These are phyloP conservation scores for rat (Rattus norvegicus) DNA, from an alignment of 2,113 vertebrate species.

Conservation along the genomic window DNA sequence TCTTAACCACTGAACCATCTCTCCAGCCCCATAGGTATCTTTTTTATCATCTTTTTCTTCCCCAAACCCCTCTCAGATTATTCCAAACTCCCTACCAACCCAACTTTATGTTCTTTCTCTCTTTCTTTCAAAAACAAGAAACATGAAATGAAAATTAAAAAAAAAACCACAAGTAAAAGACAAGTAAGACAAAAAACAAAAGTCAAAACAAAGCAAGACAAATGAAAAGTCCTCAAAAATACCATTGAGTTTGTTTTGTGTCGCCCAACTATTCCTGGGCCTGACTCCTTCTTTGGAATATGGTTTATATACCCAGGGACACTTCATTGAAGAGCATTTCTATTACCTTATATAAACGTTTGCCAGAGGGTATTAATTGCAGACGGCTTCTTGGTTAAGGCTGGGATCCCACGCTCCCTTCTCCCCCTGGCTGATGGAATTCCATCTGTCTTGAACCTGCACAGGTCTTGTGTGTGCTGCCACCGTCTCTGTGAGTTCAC, in stretches of 20 bases:
- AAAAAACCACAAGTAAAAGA: not conserved
- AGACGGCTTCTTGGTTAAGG: not conserved
- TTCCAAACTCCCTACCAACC: not conserved
- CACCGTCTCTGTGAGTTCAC: not conserved
- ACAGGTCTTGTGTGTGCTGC: not conserved
- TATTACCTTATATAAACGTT: not conserved
- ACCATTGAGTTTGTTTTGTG: not conserved
- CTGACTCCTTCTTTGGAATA: not conserved
- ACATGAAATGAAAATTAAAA: not conserved
- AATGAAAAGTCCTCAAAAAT: not conserved
- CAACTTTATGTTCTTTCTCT: not conserved
- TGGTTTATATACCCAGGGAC: not conserved
- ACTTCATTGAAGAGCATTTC: not conserved
- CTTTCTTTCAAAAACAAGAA: not conserved
- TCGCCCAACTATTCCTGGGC: not conserved
- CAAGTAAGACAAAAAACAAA: not conserved
- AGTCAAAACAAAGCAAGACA: not conserved
- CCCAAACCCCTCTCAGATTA: not conserved
- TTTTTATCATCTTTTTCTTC: not conserved
- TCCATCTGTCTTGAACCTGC: not conserved
- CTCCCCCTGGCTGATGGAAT: not conserved
- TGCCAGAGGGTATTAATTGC: not conserved
- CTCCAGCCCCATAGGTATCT: too few relatives aligned
- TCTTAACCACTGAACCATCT: too few relatives aligned
- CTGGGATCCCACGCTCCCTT: not conserved